Conservation (phyloP, 2,888 invertebrate genomes). For the Leptinotarsa rubiginosa region DNA sequence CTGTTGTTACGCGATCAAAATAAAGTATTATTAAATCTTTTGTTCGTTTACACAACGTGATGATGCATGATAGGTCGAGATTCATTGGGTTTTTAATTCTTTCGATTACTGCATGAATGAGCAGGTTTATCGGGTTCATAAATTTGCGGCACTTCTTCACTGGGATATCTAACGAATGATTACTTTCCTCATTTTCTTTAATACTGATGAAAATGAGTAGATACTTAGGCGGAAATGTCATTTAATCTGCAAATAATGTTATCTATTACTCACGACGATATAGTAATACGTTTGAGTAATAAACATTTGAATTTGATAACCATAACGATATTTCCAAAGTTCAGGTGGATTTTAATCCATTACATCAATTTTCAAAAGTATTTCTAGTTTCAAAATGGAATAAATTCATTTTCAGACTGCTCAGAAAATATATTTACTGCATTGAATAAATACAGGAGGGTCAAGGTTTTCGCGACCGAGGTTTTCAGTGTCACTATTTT, state of each 20-base stretch:
- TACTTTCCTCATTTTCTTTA: background rate
- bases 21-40: conserved; percentile 41
- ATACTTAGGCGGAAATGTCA: background rate
- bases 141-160: conserved; percentile 37
- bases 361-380: too few relatives aligned
- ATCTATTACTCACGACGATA: background rate
- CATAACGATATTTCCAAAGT: too few relatives aligned
- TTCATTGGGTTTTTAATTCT: conserved; percentile 37
- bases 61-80: conserved; percentile 39
- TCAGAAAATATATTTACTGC: too few relatives aligned
- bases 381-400: too few relatives aligned
- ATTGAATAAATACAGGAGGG: too few relatives aligned
- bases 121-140: conserved; percentile 37
- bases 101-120: conserved; percentile 39
- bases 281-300: too few relatives aligned
- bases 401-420: too few relatives aligned
- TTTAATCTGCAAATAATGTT: background rate
- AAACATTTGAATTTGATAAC: too few relatives aligned
- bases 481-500: too few relatives aligned
- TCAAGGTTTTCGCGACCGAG: too few relatives aligned
- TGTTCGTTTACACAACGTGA: conserved; percentile 34
- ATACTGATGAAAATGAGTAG: background rate
- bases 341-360: too few relatives aligned
- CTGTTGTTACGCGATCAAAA: conserved; percentile 37
- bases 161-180: conserved; percentile 32